Conservation (phyloP, 1,140 invertebrate species). For the Agrypnia vestita region DNA sequence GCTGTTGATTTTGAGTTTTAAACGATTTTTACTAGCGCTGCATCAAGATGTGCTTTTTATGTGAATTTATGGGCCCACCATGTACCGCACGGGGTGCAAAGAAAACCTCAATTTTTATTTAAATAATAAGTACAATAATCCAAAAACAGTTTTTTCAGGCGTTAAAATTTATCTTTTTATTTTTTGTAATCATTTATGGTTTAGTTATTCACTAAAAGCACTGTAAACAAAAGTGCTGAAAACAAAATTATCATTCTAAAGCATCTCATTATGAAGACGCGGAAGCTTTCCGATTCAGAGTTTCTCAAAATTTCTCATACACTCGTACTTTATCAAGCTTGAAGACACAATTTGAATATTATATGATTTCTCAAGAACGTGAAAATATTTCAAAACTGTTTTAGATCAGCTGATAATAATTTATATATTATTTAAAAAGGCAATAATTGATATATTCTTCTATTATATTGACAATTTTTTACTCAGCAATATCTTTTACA, state of each 20-base stretch:
- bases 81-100: neutral
- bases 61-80: constrained; percentile 11
- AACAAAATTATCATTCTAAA: constrained; percentile 51
- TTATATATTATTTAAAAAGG: no score
- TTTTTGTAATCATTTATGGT: constrained; percentile 27
- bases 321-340: no score
- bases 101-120: neutral
- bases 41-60: constrained; percentile 19
- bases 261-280: constrained; percentile 32
- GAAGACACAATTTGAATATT: no score
- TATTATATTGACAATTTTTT: no score
- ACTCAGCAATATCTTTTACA: no score
- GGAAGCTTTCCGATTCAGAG: neutral
- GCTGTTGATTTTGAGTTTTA: constrained; percentile 42
- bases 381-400: no score
- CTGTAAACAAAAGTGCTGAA: constrained; percentile 56
- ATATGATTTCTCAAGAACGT: no score
- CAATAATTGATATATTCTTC: no score
- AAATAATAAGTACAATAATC: neutral
- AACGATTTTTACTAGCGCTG: constrained; percentile 32
- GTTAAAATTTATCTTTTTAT: no score
- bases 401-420: no score
- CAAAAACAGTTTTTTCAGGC: neutral
- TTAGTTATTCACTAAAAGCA: constrained; percentile 52
- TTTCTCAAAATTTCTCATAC: constrained; percentile 1